phyloP scores from a whole-genome alignment of 2,113 vertebrate genomes.

The Menura novaehollandiae region DNA sequence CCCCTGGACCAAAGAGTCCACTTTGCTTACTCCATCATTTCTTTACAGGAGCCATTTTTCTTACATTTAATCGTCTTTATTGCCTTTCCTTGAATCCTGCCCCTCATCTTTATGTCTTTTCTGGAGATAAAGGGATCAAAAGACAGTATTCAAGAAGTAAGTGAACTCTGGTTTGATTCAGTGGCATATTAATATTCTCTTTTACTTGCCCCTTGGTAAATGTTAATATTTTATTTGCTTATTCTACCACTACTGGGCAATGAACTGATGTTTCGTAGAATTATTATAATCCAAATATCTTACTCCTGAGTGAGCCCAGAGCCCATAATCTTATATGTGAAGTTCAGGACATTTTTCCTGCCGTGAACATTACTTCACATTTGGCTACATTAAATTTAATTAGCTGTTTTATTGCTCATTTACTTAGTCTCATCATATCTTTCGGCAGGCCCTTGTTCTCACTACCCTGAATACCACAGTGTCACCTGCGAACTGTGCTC shows the following conservation, averaged over 20 bases:
- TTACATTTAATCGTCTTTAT: background rate
- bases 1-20: background rate
- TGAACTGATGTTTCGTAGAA: background rate
- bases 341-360: constrained; percentile 33
- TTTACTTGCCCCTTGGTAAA: constrained; percentile 19
- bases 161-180: background rate
- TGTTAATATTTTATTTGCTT: constrained; percentile 52
- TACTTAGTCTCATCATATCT: background rate
- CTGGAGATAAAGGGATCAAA: background rate
- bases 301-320: constrained; percentile 22
- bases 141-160: background rate
- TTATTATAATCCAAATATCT: background rate
- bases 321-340: background rate
- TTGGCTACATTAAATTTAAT: constrained; percentile 39
- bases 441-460: background rate
- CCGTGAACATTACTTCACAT: background rate
- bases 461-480: background rate
- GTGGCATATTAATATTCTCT: background rate
- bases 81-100: background rate
- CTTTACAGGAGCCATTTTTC: background rate
- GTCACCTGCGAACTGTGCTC: background rate
- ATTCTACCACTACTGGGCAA: background rate
- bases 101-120: background rate
- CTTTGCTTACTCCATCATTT: background rate
- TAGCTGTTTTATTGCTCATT: constrained; percentile 33